Evolutionary conservation across 1,140 invertebrate genomes (phyloP).

Genomic region (Propsilocerus akamusi): DNA sequence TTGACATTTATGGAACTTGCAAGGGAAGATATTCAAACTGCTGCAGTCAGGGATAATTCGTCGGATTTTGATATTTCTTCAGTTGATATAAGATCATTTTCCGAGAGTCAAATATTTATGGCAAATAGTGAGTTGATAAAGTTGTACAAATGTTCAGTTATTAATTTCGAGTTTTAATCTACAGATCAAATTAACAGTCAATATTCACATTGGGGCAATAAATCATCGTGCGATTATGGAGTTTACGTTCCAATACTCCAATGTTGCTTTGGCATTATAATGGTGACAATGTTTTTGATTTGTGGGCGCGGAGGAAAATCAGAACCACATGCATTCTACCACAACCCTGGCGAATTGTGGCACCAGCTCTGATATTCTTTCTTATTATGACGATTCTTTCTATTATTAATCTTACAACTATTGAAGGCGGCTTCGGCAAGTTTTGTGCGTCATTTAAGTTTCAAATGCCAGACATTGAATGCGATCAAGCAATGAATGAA

Average conservation of each 20-base stretch:
- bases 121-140: background rate
- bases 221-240: constrained; percentile 16
- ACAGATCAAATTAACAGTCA: constrained; percentile 10
- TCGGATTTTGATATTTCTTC: too few relatives aligned
- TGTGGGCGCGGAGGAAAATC: constrained; percentile 19
- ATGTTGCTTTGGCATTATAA: constrained; percentile 19
- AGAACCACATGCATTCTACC: constrained; percentile 16
- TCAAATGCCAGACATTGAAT: constrained; percentile 14
- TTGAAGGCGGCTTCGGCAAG: constrained; percentile 13
- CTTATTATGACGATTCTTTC: constrained; percentile 16
- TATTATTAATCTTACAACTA: constrained; percentile 15
- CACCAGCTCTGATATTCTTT: constrained; percentile 19
- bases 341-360: constrained; percentile 21
- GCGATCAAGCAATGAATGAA: constrained; percentile 16
- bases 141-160: background rate
- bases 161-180: background rate
- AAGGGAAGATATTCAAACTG: too few relatives aligned
- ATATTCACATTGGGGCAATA: constrained; percentile 15
- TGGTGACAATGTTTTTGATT: constrained; percentile 21
- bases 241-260: constrained; percentile 19
- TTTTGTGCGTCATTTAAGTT: constrained; percentile 13
- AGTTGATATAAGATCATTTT: background rate
- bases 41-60: too few relatives aligned
- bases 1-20: background rate
- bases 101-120: background rate